Percentiles rank a stretch among this genome's conserved stretches.
These are phyloP conservation scores for Chirona hameri DNA, from an alignment of 2,888 invertebrate genomes.

Conservation along the genomic window DNA sequence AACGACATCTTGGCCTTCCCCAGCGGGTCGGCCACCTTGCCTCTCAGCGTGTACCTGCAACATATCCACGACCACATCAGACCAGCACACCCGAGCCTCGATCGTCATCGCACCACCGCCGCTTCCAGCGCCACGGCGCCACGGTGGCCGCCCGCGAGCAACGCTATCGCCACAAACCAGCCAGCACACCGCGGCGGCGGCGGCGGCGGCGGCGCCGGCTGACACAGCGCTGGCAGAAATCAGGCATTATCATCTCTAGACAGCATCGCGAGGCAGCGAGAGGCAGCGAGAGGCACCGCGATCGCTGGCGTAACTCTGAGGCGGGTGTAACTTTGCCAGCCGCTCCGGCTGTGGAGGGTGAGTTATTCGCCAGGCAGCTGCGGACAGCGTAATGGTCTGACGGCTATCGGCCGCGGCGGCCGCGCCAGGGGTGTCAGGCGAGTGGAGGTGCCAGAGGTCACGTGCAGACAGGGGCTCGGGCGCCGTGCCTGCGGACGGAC, in stretches of 20 bases:
- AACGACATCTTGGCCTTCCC: constrained; percentile 57
- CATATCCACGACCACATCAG: too few relatives aligned
- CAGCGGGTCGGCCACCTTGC: constrained; percentile 57
- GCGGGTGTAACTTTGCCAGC: too few relatives aligned
- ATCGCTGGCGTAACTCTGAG: too few relatives aligned
- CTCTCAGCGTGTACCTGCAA: constrained; percentile 59
- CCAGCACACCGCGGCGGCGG: neutral
- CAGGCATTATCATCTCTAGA: neutral
- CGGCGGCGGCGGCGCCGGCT: too few relatives aligned
- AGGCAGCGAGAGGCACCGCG: too few relatives aligned
- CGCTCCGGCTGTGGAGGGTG: too few relatives aligned
- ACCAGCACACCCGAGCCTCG: too few relatives aligned
- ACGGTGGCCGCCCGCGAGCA: neutral
- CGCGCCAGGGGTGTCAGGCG: too few relatives aligned
- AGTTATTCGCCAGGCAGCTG: too few relatives aligned
- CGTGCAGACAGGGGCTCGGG: neutral
- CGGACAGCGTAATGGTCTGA: too few relatives aligned
- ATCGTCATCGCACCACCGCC: neutral
- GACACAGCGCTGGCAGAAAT: neutral
- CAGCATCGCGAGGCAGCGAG: neutral
- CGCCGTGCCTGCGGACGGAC: neutral
- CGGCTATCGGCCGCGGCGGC: too few relatives aligned
- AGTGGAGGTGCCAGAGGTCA: neutral
- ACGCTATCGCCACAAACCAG: neutral
- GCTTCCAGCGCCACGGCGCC: neutral